Percentiles rank a stretch among this genome's conserved stretches.
phyloP scores from a whole-genome alignment of 2,888 invertebrate species.

The Pediacus dermestoides region DNA sequence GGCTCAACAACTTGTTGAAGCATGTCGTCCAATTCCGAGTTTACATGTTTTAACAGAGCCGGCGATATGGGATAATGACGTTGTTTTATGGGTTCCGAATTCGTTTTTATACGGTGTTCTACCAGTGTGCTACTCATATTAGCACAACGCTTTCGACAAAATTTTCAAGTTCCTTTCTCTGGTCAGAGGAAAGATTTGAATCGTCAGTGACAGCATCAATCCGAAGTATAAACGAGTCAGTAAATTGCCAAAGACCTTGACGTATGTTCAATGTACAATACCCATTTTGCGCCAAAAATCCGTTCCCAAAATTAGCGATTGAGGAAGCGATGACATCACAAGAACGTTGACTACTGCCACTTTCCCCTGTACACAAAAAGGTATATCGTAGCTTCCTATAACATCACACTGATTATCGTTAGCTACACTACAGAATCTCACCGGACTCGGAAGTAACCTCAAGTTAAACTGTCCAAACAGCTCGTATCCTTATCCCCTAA shows the following conservation, averaged over 20 bases:
- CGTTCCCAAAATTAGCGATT: slow-evolving; percentile 18
- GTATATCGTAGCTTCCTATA: slow-evolving; percentile 15
- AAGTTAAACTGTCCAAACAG: slow-evolving; percentile 8
- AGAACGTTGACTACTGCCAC: slow-evolving; percentile 17
- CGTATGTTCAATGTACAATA: slow-evolving; percentile 18
- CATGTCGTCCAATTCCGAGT: slow-evolving; percentile 7
- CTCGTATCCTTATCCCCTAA: slow-evolving; percentile 12
- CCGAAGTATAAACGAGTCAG: no score
- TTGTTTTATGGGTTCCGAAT: slow-evolving; percentile 8
- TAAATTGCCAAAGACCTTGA: slow-evolving; percentile 23
- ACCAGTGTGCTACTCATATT: slow-evolving; percentile 7
- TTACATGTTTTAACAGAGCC: slow-evolving; percentile 6
- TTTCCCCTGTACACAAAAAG: slow-evolving; percentile 13
- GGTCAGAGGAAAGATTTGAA: slow-evolving; percentile 3
- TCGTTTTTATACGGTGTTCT: slow-evolving; percentile 7
- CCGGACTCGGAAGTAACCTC: slow-evolving; percentile 9
- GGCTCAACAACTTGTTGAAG: slow-evolving; percentile 6
- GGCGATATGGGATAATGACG: slow-evolving; percentile 9
- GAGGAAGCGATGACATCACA: slow-evolving; percentile 17
- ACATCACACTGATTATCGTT: slow-evolving; percentile 18
- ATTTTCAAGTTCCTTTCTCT: not conserved
- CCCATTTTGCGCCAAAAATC: slow-evolving; percentile 24
- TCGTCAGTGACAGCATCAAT: no score
- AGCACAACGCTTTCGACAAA: slow-evolving; percentile 4
- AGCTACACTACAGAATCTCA: slow-evolving; percentile 14